Percentiles rank a stretch among this genome's conserved stretches.
Conservation (phyloP, 2,888 invertebrate species). For the Dorcus hopei region DNA sequence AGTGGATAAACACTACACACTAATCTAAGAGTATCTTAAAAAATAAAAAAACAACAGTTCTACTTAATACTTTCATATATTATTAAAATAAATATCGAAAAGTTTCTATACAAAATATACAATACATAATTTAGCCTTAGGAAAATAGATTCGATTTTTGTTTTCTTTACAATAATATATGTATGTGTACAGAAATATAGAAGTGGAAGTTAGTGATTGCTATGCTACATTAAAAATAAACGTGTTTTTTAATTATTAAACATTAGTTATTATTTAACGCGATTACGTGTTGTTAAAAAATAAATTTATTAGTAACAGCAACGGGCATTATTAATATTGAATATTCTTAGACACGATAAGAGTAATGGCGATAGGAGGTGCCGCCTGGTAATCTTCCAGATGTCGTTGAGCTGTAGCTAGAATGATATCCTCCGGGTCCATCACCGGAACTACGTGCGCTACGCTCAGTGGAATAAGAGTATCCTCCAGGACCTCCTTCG, state of each 20-base stretch:
- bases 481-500: slow-evolving; percentile 65
- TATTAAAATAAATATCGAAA: slow-evolving; percentile 19
- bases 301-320: no score
- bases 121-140: slow-evolving; percentile 4
- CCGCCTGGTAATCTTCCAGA: slow-evolving; percentile 81
- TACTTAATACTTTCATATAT: slow-evolving; percentile 9
- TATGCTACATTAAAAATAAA: no score
- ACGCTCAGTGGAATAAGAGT: slow-evolving; percentile 74
- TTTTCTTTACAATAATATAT: not conserved
- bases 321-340: not conserved
- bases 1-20: slow-evolving; percentile 1
- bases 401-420: slow-evolving; percentile 73
- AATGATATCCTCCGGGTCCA: slow-evolving; percentile 75
- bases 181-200: not conserved
- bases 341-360: slow-evolving; percentile 73
- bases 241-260: no score
- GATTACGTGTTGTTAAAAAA: no score
- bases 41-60: slow-evolving; percentile 13
- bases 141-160: not conserved
- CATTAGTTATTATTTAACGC: no score
- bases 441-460: slow-evolving; percentile 64
- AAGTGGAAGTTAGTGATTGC: no score
- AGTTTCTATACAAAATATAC: slow-evolving; percentile 14
- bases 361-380: slow-evolving; percentile 79
- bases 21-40: not conserved